Conservation (phyloP, 2,113 vertebrate genomes). For the Tetrax tetrax region DNA sequence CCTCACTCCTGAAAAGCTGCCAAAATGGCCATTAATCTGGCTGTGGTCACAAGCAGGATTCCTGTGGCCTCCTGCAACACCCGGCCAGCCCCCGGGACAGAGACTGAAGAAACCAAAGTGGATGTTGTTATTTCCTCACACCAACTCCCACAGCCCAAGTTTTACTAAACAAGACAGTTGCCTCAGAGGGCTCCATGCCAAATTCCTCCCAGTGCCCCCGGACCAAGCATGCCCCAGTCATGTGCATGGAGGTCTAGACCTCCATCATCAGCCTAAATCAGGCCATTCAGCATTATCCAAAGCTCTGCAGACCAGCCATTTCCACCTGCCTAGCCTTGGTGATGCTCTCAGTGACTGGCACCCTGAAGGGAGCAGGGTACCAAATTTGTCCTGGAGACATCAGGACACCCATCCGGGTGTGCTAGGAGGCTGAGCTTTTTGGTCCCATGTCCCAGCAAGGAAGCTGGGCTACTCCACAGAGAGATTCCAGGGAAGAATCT, state of each 20-base stretch:
- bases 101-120: slow-evolving; percentile 46
- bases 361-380: background rate
- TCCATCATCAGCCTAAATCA: background rate
- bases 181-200: background rate
- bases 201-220: background rate
- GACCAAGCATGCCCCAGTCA: background rate
- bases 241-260: background rate
- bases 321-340: background rate
- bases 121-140: slow-evolving; percentile 53
- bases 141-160: background rate
- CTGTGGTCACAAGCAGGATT: slow-evolving; percentile 52
- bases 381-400: background rate
- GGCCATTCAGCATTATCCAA: background rate
- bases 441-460: background rate
- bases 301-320: background rate
- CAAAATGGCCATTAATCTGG: slow-evolving; percentile 52
- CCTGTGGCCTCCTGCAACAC: slow-evolving; percentile 56
- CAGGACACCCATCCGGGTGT: background rate
- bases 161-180: slow-evolving; percentile 31
- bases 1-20: slow-evolving; percentile 52
- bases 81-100: background rate
- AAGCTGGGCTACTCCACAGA: background rate
- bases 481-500: slow-evolving; percentile 36
- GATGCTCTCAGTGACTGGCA: background rate
- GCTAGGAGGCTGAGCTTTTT: background rate